phyloP scores from a whole-genome alignment of 2,888 invertebrate genomes.

The Limenitis camilla region DNA sequence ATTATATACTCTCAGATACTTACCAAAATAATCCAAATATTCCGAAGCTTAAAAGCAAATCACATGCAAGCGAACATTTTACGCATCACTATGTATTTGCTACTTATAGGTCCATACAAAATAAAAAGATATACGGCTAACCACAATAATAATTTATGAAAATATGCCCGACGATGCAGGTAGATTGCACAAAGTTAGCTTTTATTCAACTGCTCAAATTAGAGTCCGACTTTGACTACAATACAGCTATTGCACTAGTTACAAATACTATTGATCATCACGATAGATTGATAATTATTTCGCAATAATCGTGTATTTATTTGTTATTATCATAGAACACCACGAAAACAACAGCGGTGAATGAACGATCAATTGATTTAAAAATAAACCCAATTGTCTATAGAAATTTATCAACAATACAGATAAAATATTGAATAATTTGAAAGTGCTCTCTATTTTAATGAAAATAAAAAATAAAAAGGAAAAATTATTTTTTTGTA shows the following conservation, averaged over 20 bases:
- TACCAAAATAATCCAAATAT: constrained; percentile 54
- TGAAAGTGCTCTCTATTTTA: neutral
- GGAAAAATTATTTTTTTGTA: neutral
- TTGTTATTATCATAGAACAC: constrained; percentile 68
- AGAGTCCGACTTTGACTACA: constrained; percentile 40
- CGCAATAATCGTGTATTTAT: constrained; percentile 63
- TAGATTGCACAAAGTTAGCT: constrained; percentile 66
- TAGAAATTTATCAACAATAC: constrained; percentile 47
- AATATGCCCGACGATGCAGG: constrained; percentile 65
- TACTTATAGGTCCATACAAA: constrained; percentile 49
- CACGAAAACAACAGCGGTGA: constrained; percentile 73
- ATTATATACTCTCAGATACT: constrained; percentile 49
- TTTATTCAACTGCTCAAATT: constrained; percentile 42
- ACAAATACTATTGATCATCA: constrained; percentile 50
- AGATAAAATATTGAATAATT: constrained; percentile 24
- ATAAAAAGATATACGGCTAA: constrained; percentile 42
- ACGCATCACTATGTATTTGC: constrained; percentile 49
- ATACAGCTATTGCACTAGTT: constrained; percentile 59
- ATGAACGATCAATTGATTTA: constrained; percentile 71
- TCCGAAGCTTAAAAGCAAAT: constrained; percentile 40
- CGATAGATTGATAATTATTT: constrained; percentile 46
- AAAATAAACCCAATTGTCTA: constrained; percentile 51
- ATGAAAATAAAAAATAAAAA: neutral
- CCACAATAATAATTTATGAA: constrained; percentile 60
- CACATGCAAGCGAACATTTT: constrained; percentile 44